Evolutionary conservation across 2,888 invertebrate species (phyloP).

Genomic region (Dascillus cervinus): DNA sequence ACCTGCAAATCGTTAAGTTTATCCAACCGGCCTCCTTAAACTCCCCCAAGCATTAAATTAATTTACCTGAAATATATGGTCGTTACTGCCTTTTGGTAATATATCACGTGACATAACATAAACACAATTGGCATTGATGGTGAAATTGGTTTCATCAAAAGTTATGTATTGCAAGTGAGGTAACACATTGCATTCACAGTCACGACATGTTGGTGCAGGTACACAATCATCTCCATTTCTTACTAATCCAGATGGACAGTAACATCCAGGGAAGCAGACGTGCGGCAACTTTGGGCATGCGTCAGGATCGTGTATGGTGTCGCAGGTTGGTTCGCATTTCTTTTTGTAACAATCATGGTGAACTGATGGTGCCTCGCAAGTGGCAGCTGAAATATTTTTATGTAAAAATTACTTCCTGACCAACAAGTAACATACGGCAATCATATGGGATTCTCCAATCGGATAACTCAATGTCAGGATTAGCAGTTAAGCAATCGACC

Average conservation of each 20-base stretch:
- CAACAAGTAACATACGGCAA: slow-evolving; percentile 53
- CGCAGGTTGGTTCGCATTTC: slow-evolving; percentile 72
- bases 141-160: slow-evolving; percentile 73
- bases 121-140: slow-evolving; percentile 77
- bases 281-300: slow-evolving; percentile 57
- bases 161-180: slow-evolving; percentile 76
- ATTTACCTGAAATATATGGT: slow-evolving; percentile 45
- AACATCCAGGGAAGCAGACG: slow-evolving; percentile 75
- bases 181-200: slow-evolving; percentile 65
- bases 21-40: neutral
- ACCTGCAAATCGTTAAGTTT: slow-evolving; percentile 42
- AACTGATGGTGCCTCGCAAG: slow-evolving; percentile 68
- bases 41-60: slow-evolving; percentile 23
- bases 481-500: slow-evolving; percentile 62
- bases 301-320: slow-evolving; percentile 49
- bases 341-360: slow-evolving; percentile 75
- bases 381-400: slow-evolving; percentile 47
- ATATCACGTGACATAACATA: slow-evolving; percentile 68
- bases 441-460: slow-evolving; percentile 65
- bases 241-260: slow-evolving; percentile 69
- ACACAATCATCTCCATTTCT: slow-evolving; percentile 63
- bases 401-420: neutral
- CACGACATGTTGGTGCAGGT: slow-evolving; percentile 62
- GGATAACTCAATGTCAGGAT: slow-evolving; percentile 55
- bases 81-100: slow-evolving; percentile 42